Percentiles rank a stretch among this genome's conserved stretches.
Evolutionary conservation across 2,113 vertebrate genomes (phyloP).

Genomic region (Zosterops pallidus): DNA sequence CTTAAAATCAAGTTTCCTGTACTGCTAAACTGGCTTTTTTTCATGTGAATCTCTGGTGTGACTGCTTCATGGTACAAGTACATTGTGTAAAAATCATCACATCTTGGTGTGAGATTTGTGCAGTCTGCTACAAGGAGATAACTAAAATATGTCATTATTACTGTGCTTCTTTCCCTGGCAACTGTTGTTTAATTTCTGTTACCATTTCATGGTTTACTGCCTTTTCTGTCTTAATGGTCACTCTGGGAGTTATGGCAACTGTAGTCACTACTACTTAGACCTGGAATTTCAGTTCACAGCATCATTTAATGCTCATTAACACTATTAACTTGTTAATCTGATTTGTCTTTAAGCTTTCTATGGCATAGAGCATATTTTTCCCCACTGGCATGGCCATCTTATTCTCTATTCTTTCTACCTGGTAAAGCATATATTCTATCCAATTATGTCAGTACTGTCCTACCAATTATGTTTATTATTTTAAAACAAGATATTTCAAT

Average conservation of each 20-base stretch:
- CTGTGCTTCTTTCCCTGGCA: background rate
- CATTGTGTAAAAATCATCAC: background rate
- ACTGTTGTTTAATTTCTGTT: background rate
- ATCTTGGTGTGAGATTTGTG: background rate
- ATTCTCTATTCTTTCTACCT: background rate
- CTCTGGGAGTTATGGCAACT: background rate
- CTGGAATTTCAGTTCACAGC: background rate
- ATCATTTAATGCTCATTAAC: background rate
- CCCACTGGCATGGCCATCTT: background rate
- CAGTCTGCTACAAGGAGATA: background rate
- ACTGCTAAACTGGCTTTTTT: background rate
- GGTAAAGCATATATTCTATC: background rate
- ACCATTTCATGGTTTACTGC: background rate
- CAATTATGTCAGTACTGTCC: background rate
- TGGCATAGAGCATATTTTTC: background rate
- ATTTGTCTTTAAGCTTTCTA: background rate
- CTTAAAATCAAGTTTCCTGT: background rate
- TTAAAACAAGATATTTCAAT: background rate
- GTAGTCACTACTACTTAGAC: background rate
- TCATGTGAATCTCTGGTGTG: background rate
- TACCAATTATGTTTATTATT: background rate
- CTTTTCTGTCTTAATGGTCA: background rate
- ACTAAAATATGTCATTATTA: background rate
- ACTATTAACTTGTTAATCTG: background rate
- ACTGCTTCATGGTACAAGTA: background rate